Evolutionary conservation across 2,797 vertebrate species (phyloP), one percentile per base, ranked within the genome.

Genomic region (Gymnodraco acuticeps): DNA sequence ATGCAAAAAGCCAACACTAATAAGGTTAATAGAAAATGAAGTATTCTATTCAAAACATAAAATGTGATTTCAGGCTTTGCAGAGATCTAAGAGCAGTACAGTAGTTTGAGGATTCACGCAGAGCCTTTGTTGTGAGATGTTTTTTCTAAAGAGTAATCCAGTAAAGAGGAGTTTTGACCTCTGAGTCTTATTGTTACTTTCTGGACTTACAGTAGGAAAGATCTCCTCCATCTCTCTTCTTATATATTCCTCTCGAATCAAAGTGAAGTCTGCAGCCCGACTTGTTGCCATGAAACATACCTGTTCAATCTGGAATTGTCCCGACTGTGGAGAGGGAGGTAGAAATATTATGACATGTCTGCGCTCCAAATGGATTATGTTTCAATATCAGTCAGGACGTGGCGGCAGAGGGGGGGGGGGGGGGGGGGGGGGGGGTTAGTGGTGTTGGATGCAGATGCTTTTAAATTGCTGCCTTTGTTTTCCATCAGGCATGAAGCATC

Each of bases 401-500:
- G 92, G 84, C 82, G 82, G 84, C 81, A 56, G 73, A 83, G 81
- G 75, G 83, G 74, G 73, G 84, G 77, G 73, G 80, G 75, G 72
- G 75, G n/a, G n/a, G n/a, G n/a, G n/a, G n/a, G 20, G 20, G 20
- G 20, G 20, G 20, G 20, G 20, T 20, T 23, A 23, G 78, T 74
- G 87, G 87, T 88, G 90, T 88, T 89, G 84, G 91, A 94, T 93
- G 93, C 91, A 94, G 93, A 95, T 94, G 95, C 89, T 93, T 95
- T 95, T 92, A 95, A 95, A 95, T 95, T 95, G 94, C 93, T 91
- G 91, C 92, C 92, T 95, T 95, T 95, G 95, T 95, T 95, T 94
- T 87, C 94, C 92, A 94, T 95, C 93, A 92, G 90, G 84, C 91
- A 87, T 92, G 92, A 94, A 93, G 91, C 89, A 89, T 93, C 92